phyloP scores from a whole-genome alignment of 2,113 vertebrate genomes.

The Lycocorax pyrrhopterus region DNA sequence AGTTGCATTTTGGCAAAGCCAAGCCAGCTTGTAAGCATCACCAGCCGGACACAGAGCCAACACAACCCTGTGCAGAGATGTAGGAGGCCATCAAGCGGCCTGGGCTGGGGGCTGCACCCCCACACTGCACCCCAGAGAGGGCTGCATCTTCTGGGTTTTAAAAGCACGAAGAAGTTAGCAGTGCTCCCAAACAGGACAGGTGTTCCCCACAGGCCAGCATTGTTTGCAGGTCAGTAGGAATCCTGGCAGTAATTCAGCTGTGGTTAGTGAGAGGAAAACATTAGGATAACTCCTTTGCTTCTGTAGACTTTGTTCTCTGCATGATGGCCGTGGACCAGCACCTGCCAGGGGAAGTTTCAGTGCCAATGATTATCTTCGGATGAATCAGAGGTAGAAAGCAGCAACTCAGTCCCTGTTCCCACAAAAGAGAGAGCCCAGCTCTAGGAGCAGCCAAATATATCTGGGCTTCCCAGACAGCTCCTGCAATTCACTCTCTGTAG shows the following conservation, averaged over 20 bases:
- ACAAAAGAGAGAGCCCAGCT: not conserved
- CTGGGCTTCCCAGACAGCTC: not conserved
- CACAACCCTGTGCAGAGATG: accelerated
- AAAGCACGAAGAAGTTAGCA: not conserved
- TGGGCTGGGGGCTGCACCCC: accelerated
- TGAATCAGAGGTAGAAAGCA: not conserved
- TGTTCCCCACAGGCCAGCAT: not conserved
- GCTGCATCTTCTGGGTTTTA: not conserved
- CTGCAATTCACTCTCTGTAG: not conserved
- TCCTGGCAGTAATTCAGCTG: not conserved
- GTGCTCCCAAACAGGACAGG: not conserved
- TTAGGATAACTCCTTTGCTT: not conserved
- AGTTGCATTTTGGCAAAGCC: not conserved
- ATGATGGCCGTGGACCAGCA: accelerated
- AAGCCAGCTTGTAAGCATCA: not conserved
- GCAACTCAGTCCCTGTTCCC: not conserved
- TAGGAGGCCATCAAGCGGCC: not conserved
- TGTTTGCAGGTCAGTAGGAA: not conserved
- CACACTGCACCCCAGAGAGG: accelerated
- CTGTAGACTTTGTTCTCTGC: not conserved
- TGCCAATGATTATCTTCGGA: not conserved
- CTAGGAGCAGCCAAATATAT: not conserved
- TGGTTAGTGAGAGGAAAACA: not conserved
- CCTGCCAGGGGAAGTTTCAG: not conserved
- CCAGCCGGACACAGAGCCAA: not conserved